Percentiles rank a stretch among this genome's conserved stretches.
phyloP scores from a whole-genome alignment of 2,113 vertebrate species.

The Ciconia maguari region DNA sequence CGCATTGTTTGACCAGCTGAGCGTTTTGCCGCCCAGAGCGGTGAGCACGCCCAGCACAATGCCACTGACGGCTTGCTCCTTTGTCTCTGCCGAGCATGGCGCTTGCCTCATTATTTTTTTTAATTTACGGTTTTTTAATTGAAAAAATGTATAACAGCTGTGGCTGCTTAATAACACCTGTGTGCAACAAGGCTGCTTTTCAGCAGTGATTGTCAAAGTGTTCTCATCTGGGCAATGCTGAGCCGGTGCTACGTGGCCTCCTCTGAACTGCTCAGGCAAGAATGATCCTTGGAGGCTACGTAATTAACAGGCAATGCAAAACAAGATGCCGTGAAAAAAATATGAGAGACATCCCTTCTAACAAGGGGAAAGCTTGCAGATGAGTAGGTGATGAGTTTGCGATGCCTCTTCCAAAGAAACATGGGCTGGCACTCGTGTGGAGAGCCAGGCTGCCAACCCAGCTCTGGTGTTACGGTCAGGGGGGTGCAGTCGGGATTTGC shows the following conservation, averaged over 20 bases:
- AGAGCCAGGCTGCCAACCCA: not conserved
- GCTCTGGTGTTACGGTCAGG: not conserved
- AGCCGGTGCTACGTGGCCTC: not conserved
- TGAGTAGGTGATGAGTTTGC: not conserved
- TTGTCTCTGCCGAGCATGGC: not conserved
- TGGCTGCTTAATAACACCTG: slow-evolving; percentile 59
- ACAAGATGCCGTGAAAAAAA: not conserved
- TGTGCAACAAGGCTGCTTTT: not conserved
- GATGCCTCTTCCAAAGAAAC: not conserved
- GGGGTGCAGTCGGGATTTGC: not conserved
- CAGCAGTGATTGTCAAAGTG: not conserved
- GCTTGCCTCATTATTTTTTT: not conserved
- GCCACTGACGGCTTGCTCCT: not conserved
- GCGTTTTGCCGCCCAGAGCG: not conserved
- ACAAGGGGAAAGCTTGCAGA: not conserved
- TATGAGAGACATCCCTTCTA: not conserved
- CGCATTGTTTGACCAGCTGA: not conserved
- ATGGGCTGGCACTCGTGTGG: not conserved
- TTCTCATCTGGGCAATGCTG: not conserved
- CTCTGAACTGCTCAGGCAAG: not conserved
- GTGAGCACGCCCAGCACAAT: not conserved
- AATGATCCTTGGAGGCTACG: not conserved
- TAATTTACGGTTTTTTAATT: slow-evolving; percentile 43
- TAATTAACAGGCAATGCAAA: slow-evolving; percentile 10
- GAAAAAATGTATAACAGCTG: slow-evolving; percentile 55